phyloP scores from a whole-genome alignment of 2,888 invertebrate species.

The Liodrosophila aerea region DNA sequence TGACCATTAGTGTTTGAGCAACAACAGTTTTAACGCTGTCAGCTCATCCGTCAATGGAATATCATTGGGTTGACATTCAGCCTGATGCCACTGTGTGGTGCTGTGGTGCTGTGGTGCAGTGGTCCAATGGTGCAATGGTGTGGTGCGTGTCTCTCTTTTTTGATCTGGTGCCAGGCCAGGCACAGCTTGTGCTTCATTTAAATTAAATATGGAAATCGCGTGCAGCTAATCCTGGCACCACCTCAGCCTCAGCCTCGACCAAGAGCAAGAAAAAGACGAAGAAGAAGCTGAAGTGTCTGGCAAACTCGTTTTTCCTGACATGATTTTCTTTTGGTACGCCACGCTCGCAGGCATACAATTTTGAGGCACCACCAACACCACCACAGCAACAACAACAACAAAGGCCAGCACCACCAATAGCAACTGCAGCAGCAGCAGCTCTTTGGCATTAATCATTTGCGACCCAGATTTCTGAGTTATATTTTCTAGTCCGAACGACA shows the following conservation, averaged over 20 bases:
- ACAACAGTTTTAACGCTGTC: slow-evolving; percentile 82
- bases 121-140: background rate
- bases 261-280: slow-evolving; percentile 1
- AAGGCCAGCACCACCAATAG: slow-evolving; percentile 2
- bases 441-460: slow-evolving; percentile 66
- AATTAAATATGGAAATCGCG: slow-evolving; percentile 80
- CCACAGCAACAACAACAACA: slow-evolving; percentile 17
- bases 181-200: slow-evolving; percentile 68
- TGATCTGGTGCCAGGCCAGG: slow-evolving; percentile 12
- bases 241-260: background rate
- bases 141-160: slow-evolving; percentile 48
- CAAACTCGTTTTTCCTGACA: slow-evolving; percentile 63
- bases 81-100: slow-evolving; percentile 6
- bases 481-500: slow-evolving; percentile 43
- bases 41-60: slow-evolving; percentile 82
- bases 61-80: slow-evolving; percentile 80
- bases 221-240: slow-evolving; percentile 71
- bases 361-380: slow-evolving; percentile 54
- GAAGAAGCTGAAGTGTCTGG: background rate
- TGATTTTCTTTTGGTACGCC: slow-evolving; percentile 54
- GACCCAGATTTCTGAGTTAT: slow-evolving; percentile 55
- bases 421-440: slow-evolving; percentile 18
- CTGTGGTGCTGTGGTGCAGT: too few species aligned
- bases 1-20: slow-evolving; percentile 78
- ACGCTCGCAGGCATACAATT: slow-evolving; percentile 52